phyloP scores from a whole-genome alignment of 1,140 invertebrate genomes.

The Psilanteris sp. region DNA sequence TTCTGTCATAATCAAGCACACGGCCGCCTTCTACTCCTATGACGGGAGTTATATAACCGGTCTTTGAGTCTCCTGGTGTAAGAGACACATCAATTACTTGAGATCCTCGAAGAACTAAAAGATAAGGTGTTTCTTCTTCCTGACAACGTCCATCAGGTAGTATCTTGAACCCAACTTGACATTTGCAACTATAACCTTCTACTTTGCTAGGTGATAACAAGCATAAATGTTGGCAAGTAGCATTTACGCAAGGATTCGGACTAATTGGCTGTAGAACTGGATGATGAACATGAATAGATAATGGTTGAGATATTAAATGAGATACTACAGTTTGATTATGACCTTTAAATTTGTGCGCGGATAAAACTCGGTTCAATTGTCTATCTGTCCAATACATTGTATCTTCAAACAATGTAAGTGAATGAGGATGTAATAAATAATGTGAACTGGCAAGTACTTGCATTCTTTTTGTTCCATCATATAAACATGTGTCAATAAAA shows the following conservation, averaged over 20 bases:
- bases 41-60: slow-evolving; percentile 91
- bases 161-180: slow-evolving; percentile 91
- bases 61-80: slow-evolving; percentile 86
- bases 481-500: slow-evolving; percentile 99
- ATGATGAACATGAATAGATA: slow-evolving; percentile 97
- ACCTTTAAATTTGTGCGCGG: slow-evolving; percentile 94
- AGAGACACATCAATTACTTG: slow-evolving; percentile 92
- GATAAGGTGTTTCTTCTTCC: slow-evolving; percentile 91
- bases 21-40: slow-evolving; percentile 94
- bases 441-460: slow-evolving; percentile 93
- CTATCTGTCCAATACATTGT: slow-evolving; percentile 98
- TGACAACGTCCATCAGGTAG: slow-evolving; percentile 86
- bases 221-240: slow-evolving; percentile 94
- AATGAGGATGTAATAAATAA: slow-evolving; percentile 97
- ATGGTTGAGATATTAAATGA: slow-evolving; percentile 94
- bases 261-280: slow-evolving; percentile 93
- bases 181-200: slow-evolving; percentile 92
- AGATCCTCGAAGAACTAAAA: slow-evolving; percentile 94
- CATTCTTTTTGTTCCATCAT: slow-evolving; percentile 93
- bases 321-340: slow-evolving; percentile 95
- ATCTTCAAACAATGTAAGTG: slow-evolving; percentile 95
- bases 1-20: slow-evolving; percentile 94
- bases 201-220: slow-evolving; percentile 86
- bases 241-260: slow-evolving; percentile 89
- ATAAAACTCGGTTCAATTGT: slow-evolving; percentile 92